Base-by-base conservation (phyloP, 92 coral and sea anemone genomes). In the Palythoa grandis region DNA sequence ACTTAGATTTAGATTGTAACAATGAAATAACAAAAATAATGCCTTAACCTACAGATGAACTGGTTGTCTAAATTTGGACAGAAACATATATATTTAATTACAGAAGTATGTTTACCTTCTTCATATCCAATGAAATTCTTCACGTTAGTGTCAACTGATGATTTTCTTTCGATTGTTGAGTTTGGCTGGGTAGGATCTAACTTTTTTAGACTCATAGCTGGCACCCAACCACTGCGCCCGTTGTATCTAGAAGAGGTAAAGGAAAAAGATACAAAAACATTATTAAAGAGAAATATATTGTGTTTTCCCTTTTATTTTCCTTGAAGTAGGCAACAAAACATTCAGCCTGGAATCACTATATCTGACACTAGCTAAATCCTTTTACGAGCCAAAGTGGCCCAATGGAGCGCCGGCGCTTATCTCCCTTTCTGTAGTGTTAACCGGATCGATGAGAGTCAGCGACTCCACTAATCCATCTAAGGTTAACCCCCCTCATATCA, bases 161-260 rank as follows among this genome's bases (percentile, higher is more conserved):
- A 47, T 1, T 14, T 77, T 24, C 23, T 52, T 17, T n/a, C 83
- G 5, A 22, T 76, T 20, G 35, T 77, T 29, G 53, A 25, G 12
- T 24, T 39, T 14, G 84, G 35, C 53, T 63, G 84, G 40, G 58
- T 2, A 2, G 77, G 82, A 70, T 85, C 72, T 11, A 91, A 77
- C 60, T 79, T 87, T 54, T 78, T 91, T 2, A 91, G 74, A 61
- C 20, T 66, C 93, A 91, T 91, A 58, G 93, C 93, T 13, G 93
- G 93, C 13, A 89, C 91, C 93, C 93, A 91, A 11, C 93, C 93
- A 25, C 83, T 80, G 3, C 82, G 80, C 1, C 88, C 88, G 38
- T 83, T 90, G 22, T 83, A 91, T 13, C 93, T 91, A 50, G 8
- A 5, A 72, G 47, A 39, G 39, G 2, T 67, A 43, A 37, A 9